Evolutionary conservation across 2,797 vertebrate species (phyloP).

Genomic region (Ctenopoma multispine): DNA sequence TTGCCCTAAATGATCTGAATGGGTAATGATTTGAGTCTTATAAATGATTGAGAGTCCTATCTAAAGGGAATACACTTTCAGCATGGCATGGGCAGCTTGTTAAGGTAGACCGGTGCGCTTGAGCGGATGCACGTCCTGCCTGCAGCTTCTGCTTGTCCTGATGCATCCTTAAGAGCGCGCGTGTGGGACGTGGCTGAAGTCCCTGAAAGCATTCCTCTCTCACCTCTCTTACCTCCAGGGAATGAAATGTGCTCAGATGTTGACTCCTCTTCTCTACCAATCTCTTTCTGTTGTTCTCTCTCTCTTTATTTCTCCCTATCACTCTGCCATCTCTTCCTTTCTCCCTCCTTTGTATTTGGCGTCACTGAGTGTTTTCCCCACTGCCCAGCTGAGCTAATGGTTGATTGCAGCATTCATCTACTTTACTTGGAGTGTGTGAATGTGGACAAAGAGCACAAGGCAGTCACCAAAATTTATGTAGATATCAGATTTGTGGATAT

Average conservation of each 20-base stretch:
- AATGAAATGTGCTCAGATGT: slow-evolving; percentile 67
- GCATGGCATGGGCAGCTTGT: slow-evolving; percentile 71
- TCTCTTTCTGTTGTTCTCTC: slow-evolving; percentile 45
- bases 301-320: slow-evolving; percentile 11
- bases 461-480: slow-evolving; percentile 16
- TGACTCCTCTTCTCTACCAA: slow-evolving; percentile 61
- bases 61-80: slow-evolving; percentile 82
- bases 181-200: slow-evolving; percentile 74
- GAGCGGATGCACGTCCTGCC: slow-evolving; percentile 47
- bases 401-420: slow-evolving; percentile 38
- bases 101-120: slow-evolving; percentile 79
- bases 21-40: slow-evolving; percentile 81
- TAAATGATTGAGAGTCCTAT: slow-evolving; percentile 82
- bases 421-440: slow-evolving; percentile 1
- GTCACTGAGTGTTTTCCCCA: slow-evolving; percentile 29
- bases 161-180: slow-evolving; percentile 79
- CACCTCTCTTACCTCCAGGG: slow-evolving; percentile 76
- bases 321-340: slow-evolving; percentile 25
- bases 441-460: slow-evolving; percentile 11
- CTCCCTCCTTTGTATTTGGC: slow-evolving; percentile 1
- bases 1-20: slow-evolving; percentile 85
- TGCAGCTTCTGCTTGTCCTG: slow-evolving; percentile 36
- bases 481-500: slow-evolving; percentile 11
- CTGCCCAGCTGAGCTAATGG: slow-evolving; percentile 40
- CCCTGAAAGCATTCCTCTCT: slow-evolving; percentile 83